Base-by-base conservation (phyloP, 2,888 invertebrate species). In the Sphinx pinastri region DNA sequence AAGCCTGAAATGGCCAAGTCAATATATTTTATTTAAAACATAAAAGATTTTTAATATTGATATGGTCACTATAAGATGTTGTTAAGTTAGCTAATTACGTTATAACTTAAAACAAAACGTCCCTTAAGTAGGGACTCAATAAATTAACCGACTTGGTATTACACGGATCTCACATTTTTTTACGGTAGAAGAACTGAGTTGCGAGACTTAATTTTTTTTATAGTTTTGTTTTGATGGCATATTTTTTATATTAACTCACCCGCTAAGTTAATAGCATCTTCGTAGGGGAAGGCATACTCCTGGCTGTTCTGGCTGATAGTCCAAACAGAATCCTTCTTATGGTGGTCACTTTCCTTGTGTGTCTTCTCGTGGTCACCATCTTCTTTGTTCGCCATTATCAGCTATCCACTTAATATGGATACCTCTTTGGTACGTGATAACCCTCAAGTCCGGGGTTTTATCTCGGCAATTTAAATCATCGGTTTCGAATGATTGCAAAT, bases 201-300 rank as follows among this genome's bases (percentile, higher is more conserved):
- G n/a, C n/a, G n/a, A n/a, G n/a, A n/a, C n/a, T n/a, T n/a, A n/a
- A n/a, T n/a, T n/a, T n/a, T n/a, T n/a, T n/a, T n/a, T n/a, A n/a
- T n/a, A n/a, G n/a, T n/a, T n/a, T n/a, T n/a, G n/a, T n/a, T n/a
- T n/a, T n/a, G n/a, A n/a, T n/a, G n/a, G n/a, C n/a, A n/a, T n/a
- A n/a, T n/a, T n/a, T n/a, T 25, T 25, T 25, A 2, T 25, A 25
- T 16, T 8, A 47, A 38, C 70, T 77, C 71, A 85, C 84, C 84
- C 69, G 84, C 79, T 67, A 85, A 73, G 63, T 80, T 77, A 8
- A 85, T 77, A n/a, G 84, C 84, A 74, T 85, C 84, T 47, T 77
- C 80, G 63, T 85, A 85, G 0, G 79, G 76, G 68, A 81, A 82
- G 0, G 72, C 67, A 10, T 71, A 77, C 45, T 79, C 77, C 6